These are phyloP conservation scores for Steinernema khuongi DNA, from an alignment of 1,140 invertebrate species.

Conservation along the genomic window DNA sequence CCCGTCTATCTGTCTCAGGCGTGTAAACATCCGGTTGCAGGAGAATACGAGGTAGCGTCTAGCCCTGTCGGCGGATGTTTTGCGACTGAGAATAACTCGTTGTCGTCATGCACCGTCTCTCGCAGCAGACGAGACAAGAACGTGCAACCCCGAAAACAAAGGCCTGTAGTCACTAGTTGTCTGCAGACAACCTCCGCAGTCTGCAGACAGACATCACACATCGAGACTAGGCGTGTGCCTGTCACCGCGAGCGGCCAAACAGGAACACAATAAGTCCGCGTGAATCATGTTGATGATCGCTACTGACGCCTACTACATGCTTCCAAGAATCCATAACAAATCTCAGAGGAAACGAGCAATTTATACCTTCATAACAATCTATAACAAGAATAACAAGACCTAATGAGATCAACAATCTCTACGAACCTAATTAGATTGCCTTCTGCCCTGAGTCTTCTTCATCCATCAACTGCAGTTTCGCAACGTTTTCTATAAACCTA, in stretches of 20 bases:
- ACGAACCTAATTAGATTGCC: neutral
- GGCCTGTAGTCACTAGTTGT: no score
- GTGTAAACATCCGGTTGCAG: no score
- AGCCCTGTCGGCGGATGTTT: no score
- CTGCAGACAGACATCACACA: neutral
- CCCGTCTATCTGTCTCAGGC: no score
- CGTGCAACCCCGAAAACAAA: no score
- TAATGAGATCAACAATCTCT: neutral
- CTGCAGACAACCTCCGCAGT: neutral
- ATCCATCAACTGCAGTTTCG: neutral
- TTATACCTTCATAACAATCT: no score
- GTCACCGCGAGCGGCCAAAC: neutral
- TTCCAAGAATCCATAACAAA: neutral
- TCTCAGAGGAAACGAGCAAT: no score
- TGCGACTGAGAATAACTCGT: no score
- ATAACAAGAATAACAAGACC: constrained; percentile 3
- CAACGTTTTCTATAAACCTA: neutral
- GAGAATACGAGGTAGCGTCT: no score
- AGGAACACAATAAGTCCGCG: neutral
- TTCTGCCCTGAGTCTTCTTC: neutral
- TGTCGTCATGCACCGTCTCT: no score
- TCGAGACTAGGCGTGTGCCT: neutral
- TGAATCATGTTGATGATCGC: no score
- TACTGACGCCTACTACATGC: neutral
- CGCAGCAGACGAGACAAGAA: no score